Base-by-base conservation (phyloP, 2,797 vertebrate species). In the Saxicola maurus region DNA sequence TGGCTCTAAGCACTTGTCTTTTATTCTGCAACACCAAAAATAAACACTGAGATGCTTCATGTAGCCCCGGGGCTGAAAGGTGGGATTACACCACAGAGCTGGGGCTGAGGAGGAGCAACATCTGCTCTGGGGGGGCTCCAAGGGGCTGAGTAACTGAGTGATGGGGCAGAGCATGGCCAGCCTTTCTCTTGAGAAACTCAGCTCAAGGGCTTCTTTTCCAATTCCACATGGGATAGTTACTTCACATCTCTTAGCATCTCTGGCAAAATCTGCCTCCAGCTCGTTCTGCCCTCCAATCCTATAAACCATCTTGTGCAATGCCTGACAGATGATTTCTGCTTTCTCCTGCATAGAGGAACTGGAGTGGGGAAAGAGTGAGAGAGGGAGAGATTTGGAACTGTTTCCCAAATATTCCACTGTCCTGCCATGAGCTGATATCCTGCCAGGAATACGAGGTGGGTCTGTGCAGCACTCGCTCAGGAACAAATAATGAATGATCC, bases 141-240 rank as follows among this genome's bases (percentile, higher is more conserved):
- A 12, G 0, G 3, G 31, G 37, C 64, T 76, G 40, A 49, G 6
- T 12, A n/a, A 51, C 37, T 0, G 0, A 46, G 45, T 3, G 62
- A 24, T 24, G 59, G 37, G 42, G 66, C 62, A 86, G 46, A 67
- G 21, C 55, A 18, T 4, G 66, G 51, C 19, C 66, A 71, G 10
- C 1, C 14, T 48, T 82, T 38, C 33, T 75, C 55, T 13, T 53
- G 66, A 65, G 45, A 56, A 17, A 15, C 27, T 38, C 38, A 67
- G 4, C n/a, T 46, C 71, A 45, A 55, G 66, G 43, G 33, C 25
- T 73, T 82, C 43, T 79, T 75, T 45, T 30, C 73, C 40, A 56
- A 5, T 37, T 56, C 56, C 27, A 5, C 1, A 0, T 55, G 75
- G 64, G n/a, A 51, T 18, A 27, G 33, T 45, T 89, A 59, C 43